Conservation (phyloP, 1,140 invertebrate genomes). For the Phymorhynchus buccinoides region DNA sequence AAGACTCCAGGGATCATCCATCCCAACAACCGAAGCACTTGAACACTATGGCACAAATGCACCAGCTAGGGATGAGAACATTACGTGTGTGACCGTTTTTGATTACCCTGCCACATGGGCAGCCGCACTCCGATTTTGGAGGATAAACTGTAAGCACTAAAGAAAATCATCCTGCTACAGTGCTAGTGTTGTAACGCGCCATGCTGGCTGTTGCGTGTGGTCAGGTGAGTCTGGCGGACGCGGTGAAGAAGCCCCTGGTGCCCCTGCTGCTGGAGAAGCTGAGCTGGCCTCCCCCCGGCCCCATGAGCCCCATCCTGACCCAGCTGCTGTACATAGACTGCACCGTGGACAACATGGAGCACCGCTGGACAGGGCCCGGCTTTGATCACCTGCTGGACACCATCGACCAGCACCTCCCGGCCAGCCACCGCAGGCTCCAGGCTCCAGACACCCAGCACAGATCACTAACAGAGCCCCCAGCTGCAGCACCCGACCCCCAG, state of each 20-base stretch:
- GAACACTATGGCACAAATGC: no score
- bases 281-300: slow-evolving; percentile 68
- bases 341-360: slow-evolving; percentile 46
- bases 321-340: slow-evolving; percentile 65
- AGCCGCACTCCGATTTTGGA: no score
- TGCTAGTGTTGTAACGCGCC: no score
- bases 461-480: no score
- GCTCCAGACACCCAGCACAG: not conserved
- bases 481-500: no score
- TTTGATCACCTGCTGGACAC: slow-evolving; percentile 56
- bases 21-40: no score
- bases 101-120: no score
- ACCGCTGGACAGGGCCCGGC: slow-evolving; percentile 54
- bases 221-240: slow-evolving; percentile 62
- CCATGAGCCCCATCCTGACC: slow-evolving; percentile 70
- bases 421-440: not conserved
- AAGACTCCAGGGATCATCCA: no score
- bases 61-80: no score
- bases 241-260: slow-evolving; percentile 67
- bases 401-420: slow-evolving; percentile 47
- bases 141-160: no score
- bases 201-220: not conserved
- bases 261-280: slow-evolving; percentile 66
- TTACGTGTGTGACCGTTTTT: no score
- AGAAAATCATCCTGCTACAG: no score